Base-by-base conservation (phyloP, 2,888 invertebrate genomes). In the Caenorhabditis sinica region DNA sequence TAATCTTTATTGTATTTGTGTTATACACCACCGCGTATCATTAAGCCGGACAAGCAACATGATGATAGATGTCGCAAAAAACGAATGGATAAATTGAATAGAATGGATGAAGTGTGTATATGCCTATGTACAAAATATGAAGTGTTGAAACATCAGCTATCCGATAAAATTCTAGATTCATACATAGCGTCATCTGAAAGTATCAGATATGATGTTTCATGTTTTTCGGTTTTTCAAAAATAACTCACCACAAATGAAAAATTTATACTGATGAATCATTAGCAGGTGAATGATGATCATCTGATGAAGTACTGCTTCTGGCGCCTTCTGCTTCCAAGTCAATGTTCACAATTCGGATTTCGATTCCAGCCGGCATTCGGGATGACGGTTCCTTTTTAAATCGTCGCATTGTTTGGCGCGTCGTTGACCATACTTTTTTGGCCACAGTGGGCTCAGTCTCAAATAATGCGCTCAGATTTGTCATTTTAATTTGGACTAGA, bases 391-490 rank as follows among this genome's bases (percentile, higher is more conserved):
- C 88, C 82, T 87, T 87, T 87, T 87, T 87, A 82, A 90, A 90
- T 56, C 89, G 85, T 65, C 90, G 69, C 68, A 91, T 89, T 72
- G 91, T 91, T 77, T 91, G 90, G 40, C 90, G 85, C 71, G 91
- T 90, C 75, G 89, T 90, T 23, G 90, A 91, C 90, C 90, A 90
- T 71, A 91, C 89, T 85, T 89, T 90, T 86, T 91, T 91, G 30
- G 91, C 91, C 61, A 91, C 91, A 20, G 91, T 91, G 60, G 90
- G 91, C 80, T 91, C 90, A 25, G 89, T 90, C 89, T 90, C 83
- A 66, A 87, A 82, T 43, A 65, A 45, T 66, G 40, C 11, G 28
- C 45, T 56, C 23, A n/a, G 36, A 58, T 72, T 23, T 25, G 56
- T 51, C 51, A 8, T 2, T 3, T 36, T 20, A 43, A 20, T 15